These are phyloP conservation scores for Gerris buenoi DNA, from an alignment of 1,140 invertebrate species.

Conservation along the genomic window DNA sequence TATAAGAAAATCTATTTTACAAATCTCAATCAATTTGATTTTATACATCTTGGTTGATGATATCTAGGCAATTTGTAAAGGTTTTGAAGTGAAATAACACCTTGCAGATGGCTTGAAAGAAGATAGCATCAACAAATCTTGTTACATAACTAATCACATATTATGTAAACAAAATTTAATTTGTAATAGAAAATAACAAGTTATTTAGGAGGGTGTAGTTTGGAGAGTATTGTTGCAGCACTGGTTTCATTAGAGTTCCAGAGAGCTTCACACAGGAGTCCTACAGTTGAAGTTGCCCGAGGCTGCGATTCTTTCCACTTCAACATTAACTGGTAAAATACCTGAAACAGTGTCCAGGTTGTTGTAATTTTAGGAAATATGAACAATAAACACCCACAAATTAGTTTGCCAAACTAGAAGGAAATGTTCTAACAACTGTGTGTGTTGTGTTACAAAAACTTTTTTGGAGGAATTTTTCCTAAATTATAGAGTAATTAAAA, in stretches of 20 bases:
- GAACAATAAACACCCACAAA: background rate
- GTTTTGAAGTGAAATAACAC: too few relatives aligned
- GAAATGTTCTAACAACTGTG: background rate
- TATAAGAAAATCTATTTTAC: too few relatives aligned
- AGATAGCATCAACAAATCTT: too few relatives aligned
- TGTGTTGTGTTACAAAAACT: background rate
- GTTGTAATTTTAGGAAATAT: background rate
- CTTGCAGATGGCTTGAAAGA: too few relatives aligned
- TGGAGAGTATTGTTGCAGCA: background rate
- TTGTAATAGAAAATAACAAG: too few relatives aligned
- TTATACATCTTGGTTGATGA: too few relatives aligned
- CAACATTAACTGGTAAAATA: background rate
- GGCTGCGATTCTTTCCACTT: background rate
- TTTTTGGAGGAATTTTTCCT: background rate
- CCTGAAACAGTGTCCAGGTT: background rate
- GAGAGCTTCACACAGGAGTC: background rate
- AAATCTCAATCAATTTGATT: too few relatives aligned
- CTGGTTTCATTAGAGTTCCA: background rate
- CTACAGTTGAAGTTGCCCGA: background rate
- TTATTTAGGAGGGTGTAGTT: too few relatives aligned
- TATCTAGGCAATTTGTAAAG: too few relatives aligned
- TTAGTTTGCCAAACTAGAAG: background rate
- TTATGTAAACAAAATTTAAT: too few relatives aligned
- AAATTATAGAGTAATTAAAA: background rate
- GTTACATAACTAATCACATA: too few relatives aligned